Base-by-base conservation (phyloP, 30 jellyfish, hydroid and myxozoan genomes). In the Cassiopea andromeda region DNA sequence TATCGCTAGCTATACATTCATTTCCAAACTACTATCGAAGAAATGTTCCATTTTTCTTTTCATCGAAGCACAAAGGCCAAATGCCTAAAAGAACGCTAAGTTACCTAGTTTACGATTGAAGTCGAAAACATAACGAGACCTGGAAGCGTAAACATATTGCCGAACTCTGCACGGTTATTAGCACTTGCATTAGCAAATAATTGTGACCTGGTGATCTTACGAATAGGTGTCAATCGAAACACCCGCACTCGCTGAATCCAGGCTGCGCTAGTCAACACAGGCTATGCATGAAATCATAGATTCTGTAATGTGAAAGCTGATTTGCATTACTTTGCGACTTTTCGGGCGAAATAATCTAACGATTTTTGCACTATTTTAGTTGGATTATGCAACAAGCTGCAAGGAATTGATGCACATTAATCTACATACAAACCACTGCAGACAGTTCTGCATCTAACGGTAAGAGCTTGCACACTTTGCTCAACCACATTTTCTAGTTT, bases 131-230 rank as follows among this genome's bases (percentile, higher is more conserved):
- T 43, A 38, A 48, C 72, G 46, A 10, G n/a, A 27, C 54, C 49
- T 12, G 74, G 49, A 47, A 48, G 86, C 70, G 86, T 77, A 60
- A 60, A 77, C 79, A 70, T 18, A 14, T 44, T 3, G 60, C 64
- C 91, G 74, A 46, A 49, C 73, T 69, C 49, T 83, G 82, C 91
- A 83, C 91, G 84, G 84, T 71, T 45, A 73, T 47, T 83, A 50
- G 27, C 84, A 78, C 78, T 46, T 49, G 84, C 61, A 57, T 85
- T 72, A 14, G 80, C 14, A 74, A 87, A 87, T 77, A 87, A 87
- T 73, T n/a, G 73, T 58, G 94, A 87, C 94, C 90, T 86, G 18
- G 86, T 87, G 94, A 87, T 78, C 94, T 59, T 75, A 86, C 75
- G 49, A 78, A 66, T 68, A 89, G 44, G 71, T 82, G 58, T 87